These are phyloP conservation scores for Crocallis elinguaria DNA, from an alignment of 2,888 invertebrate genomes.

Conservation along the genomic window DNA sequence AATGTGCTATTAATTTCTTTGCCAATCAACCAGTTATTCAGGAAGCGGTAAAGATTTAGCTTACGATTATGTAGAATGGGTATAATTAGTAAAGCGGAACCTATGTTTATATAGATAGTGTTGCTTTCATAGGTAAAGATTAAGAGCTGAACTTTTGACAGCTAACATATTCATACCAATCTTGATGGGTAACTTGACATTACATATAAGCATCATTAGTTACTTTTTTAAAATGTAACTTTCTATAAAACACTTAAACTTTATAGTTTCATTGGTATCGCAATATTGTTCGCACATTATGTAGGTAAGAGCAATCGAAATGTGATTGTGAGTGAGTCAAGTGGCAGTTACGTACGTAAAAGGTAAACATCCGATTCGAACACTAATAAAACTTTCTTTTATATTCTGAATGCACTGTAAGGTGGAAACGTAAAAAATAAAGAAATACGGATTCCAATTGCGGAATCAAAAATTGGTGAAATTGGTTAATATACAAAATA, in stretches of 20 bases:
- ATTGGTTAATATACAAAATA: background rate
- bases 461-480: background rate
- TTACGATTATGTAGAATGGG: background rate
- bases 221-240: background rate
- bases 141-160: background rate
- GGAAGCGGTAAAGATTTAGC: background rate
- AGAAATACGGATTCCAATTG: background rate
- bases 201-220: background rate
- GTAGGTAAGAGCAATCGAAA: conserved; percentile 30
- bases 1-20: conserved; percentile 1
- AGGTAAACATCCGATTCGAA: conserved; percentile 43
- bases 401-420: conserved; percentile 17
- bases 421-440: background rate
- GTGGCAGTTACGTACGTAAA: conserved; percentile 38
- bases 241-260: conserved; percentile 9
- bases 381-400: conserved; percentile 49
- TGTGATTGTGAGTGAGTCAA: conserved; percentile 37
- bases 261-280: conserved; percentile 3
- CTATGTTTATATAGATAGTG: background rate
- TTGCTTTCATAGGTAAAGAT: background rate
- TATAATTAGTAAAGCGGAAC: background rate
- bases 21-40: background rate
- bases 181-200: background rate
- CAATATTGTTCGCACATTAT: conserved; percentile 19
- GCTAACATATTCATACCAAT: background rate